These are phyloP conservation scores for Lates calcarifer DNA, from an alignment of 2,113 vertebrate species.

Conservation along the genomic window DNA sequence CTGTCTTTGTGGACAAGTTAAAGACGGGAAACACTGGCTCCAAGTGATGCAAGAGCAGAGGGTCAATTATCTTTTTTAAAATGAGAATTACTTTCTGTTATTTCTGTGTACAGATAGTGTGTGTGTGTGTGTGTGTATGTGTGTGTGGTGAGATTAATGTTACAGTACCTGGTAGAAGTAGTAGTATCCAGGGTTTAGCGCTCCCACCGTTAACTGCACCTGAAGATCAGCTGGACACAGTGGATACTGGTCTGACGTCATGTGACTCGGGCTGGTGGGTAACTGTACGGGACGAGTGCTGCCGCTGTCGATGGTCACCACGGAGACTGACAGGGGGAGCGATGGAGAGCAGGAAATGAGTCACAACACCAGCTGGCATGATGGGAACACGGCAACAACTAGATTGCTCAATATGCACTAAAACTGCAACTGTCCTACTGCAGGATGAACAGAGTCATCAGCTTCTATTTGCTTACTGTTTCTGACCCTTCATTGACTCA, in stretches of 20 bases:
- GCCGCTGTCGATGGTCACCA: constrained; percentile 76
- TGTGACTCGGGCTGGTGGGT: constrained; percentile 88
- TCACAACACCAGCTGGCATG: constrained; percentile 45
- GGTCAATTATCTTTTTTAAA: neutral
- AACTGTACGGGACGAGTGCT: constrained; percentile 86
- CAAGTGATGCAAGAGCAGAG: neutral
- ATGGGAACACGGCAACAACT: constrained; percentile 22
- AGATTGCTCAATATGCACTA: neutral
- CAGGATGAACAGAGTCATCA: neutral
- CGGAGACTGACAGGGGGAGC: constrained; percentile 77
- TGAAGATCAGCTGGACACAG: constrained; percentile 93
- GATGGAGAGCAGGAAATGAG: constrained; percentile 17
- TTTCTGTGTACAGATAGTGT: neutral
- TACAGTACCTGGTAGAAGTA: constrained; percentile 88
- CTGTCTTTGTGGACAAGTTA: constrained; percentile 29
- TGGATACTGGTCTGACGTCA: constrained; percentile 94
- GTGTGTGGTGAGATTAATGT: neutral
- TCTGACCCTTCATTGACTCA: too few species aligned
- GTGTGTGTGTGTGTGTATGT: constrained; percentile 4
- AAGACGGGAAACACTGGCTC: neutral
- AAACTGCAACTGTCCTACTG: neutral
- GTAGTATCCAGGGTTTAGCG: constrained; percentile 86
- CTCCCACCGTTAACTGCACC: constrained; percentile 90
- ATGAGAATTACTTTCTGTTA: neutral
- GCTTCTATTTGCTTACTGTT: neutral